These are phyloP conservation scores for Podocnemis expansa DNA, from an alignment of 2,113 vertebrate genomes.

Conservation along the genomic window DNA sequence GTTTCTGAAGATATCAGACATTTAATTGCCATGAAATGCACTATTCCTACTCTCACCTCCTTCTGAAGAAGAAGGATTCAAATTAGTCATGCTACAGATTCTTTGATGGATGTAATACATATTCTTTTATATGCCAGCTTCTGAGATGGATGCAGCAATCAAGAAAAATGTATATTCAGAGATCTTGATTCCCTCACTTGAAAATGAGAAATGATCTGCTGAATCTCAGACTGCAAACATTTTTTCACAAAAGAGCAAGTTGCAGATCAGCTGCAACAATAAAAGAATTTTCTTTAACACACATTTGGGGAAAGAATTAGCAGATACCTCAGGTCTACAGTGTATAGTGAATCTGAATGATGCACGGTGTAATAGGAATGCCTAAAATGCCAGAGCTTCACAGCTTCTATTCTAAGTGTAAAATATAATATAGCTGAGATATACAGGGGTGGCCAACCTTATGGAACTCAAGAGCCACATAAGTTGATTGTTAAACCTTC, in stretches of 20 bases:
- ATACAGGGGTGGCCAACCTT: too few species aligned
- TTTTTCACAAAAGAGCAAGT: background rate
- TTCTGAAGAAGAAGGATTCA: background rate
- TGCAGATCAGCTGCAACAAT: background rate
- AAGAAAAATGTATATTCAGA: background rate
- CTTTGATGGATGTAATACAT: background rate
- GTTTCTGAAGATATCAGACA: slow-evolving; percentile 16
- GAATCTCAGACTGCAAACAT: accelerated
- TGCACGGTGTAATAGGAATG: accelerated
- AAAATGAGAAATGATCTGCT: background rate
- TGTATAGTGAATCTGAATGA: accelerated
- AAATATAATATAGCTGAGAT: background rate
- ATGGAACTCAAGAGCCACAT: too few species aligned
- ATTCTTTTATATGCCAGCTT: background rate
- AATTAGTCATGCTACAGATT: background rate
- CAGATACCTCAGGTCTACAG: background rate
- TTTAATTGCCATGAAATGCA: slow-evolving; percentile 24
- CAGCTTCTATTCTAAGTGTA: background rate
- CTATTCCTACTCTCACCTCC: slow-evolving; percentile 10
- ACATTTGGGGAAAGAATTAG: background rate
- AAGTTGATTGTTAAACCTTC: too few species aligned
- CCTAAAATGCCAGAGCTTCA: background rate
- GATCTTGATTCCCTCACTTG: background rate
- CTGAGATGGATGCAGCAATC: background rate
- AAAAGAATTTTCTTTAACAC: background rate